Evolutionary conservation across 1,140 invertebrate genomes (phyloP).

Genomic region (Temnothorax curvispinosus): DNA sequence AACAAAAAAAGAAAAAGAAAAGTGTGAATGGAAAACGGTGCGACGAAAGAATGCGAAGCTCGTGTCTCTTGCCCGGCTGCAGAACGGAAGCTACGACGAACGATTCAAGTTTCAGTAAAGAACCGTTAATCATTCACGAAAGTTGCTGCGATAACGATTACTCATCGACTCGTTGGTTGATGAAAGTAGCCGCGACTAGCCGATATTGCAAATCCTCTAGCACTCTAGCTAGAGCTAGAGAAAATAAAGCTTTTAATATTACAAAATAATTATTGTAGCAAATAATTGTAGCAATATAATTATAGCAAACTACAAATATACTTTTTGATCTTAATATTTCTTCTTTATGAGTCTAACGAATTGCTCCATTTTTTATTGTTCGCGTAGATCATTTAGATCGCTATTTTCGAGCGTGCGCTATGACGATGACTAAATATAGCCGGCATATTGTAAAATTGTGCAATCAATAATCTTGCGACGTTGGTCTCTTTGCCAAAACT

Average conservation of each 20-base stretch:
- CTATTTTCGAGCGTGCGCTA: background rate
- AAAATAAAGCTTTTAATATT: background rate
- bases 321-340: background rate
- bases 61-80: conserved; percentile 72
- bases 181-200: background rate
- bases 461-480: conserved; percentile 5
- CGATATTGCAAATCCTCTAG: background rate
- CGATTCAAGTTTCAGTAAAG: conserved; percentile 51
- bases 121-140: conserved; percentile 38
- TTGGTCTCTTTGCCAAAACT: conserved; percentile 50
- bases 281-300: background rate
- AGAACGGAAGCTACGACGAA: conserved; percentile 16
- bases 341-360: background rate
- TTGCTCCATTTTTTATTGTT: background rate
- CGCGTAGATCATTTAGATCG: background rate
- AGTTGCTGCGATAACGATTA: conserved; percentile 56
- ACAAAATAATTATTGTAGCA: background rate
- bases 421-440: background rate
- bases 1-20: conserved; percentile 54
- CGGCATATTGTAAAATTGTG: conserved; percentile 35
- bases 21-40: conserved; percentile 67
- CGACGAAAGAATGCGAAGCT: conserved; percentile 81
- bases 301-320: too few relatives aligned
- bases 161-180: background rate
- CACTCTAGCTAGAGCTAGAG: too few relatives aligned